Evolutionary conservation across 1,140 invertebrate species (phyloP), one percentile per base, ranked within the genome.

Genomic region (Bombus haemorrhoidalis): DNA sequence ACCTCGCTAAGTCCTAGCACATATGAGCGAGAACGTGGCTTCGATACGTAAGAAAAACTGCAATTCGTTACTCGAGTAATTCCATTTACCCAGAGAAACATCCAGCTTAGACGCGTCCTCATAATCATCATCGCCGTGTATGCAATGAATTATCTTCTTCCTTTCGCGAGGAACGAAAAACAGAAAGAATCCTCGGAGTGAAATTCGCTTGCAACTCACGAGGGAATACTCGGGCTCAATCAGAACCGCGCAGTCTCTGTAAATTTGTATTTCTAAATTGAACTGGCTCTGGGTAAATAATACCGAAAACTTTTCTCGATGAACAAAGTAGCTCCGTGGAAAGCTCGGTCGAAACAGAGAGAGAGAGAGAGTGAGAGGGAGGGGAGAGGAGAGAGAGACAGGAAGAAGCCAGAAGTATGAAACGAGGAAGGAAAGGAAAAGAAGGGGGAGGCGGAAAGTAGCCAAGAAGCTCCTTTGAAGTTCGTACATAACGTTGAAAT

Each of bases 191-290:
- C 22, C 9, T 9, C 25, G 9, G 10, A 34, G 71, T 43, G 22
- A 84, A 57, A 79, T 12, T 76, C 5, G 43, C 32, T 43, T 32
- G 41, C 13, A 37, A 53, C 32, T 83, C n/a, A 37, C 37, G n/a
- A n/a, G 47, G n/a, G 1, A n/a, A 37, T 2, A 28, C 28, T 18
- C 68, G 43, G 43, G 39, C 53, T 72, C 83, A 72, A 79, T 84
- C 69, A 84, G 76, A 72, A n/a, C 53, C 53, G 39, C 32, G 66
- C 66, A 68, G 75, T 71, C 76, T 72, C 66, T 59, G 76, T 59
- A 84, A 84, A 84, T 84, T 84, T 84, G 83, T 84, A 84, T 84
- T 84, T 84, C 83, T 62, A 69, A 79, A 84, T 84, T 84, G 83
- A 84, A 84, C 83, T 57, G 68, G 47, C 53, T 59, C 83, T 39